A percentile compares a stretch with the other conserved stretches of the same genome.
These are phyloP conservation scores for Masticophis lateralis DNA, from an alignment of 2,797 vertebrate species.

Conservation along the genomic window DNA sequence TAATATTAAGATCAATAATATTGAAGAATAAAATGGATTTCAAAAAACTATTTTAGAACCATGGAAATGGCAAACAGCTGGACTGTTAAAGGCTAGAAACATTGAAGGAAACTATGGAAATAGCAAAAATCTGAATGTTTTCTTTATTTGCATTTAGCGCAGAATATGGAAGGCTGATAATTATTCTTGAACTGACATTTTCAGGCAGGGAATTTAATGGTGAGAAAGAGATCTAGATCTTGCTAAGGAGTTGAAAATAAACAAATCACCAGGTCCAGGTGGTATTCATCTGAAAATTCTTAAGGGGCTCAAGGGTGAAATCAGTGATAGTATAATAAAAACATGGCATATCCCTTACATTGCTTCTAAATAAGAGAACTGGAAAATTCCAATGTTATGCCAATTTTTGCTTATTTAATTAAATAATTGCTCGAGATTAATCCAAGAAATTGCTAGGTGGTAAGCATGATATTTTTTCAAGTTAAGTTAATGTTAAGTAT, in stretches of 20 bases:
- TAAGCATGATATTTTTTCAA: background rate
- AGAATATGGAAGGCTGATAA: background rate
- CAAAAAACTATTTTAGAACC: background rate
- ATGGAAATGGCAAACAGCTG: background rate
- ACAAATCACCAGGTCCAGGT: background rate
- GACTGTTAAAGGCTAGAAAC: background rate
- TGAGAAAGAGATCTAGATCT: background rate
- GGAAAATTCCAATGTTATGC: background rate
- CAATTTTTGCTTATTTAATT: background rate
- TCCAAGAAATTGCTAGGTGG: background rate
- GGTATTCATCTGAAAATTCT: background rate
- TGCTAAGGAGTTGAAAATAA: background rate
- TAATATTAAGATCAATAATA: background rate
- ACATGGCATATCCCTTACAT: background rate
- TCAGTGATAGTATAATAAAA: background rate
- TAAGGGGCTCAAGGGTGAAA: background rate
- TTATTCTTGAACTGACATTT: background rate
- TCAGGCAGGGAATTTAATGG: background rate
- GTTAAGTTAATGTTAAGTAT: background rate
- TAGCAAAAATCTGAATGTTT: background rate
- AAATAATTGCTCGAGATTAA: background rate
- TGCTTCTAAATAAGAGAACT: background rate
- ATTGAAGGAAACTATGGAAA: background rate
- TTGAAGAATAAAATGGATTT: background rate
- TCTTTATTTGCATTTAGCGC: background rate